phyloP scores from a whole-genome alignment of 2,888 invertebrate genomes.

The Erynnis tages region DNA sequence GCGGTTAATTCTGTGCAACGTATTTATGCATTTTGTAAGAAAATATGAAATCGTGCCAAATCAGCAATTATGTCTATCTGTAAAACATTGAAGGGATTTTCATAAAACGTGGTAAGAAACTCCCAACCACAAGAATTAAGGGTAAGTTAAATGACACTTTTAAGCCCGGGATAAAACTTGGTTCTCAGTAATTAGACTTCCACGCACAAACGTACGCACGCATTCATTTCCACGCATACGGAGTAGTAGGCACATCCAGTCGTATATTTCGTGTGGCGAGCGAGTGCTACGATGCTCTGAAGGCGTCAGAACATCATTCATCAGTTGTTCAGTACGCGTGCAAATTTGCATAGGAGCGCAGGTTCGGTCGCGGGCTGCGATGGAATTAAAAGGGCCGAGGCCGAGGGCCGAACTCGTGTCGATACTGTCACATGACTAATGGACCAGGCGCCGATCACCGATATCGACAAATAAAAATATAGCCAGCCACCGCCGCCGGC shows the following conservation, averaged over 20 bases:
- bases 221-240: too few relatives aligned
- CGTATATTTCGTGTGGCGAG: conserved; percentile 32
- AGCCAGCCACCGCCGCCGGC: conserved; percentile 52
- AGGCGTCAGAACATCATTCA: conserved; percentile 68
- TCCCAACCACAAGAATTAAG: too few relatives aligned
- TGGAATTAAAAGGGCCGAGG: conserved; percentile 68
- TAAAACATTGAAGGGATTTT: too few relatives aligned
- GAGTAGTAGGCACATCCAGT: not conserved
- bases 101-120: too few relatives aligned
- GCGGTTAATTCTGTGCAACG: too few relatives aligned
- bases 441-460: conserved; percentile 78
- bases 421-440: conserved; percentile 81
- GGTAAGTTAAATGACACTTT: too few relatives aligned
- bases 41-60: too few relatives aligned
- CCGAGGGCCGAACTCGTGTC: conserved; percentile 72
- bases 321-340: conserved; percentile 60
- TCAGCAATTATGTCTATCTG: too few relatives aligned
- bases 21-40: too few relatives aligned
- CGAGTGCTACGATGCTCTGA: conserved; percentile 27
- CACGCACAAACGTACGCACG: too few relatives aligned
- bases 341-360: conserved; percentile 66
- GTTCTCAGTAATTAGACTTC: too few relatives aligned
- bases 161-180: too few relatives aligned
- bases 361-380: conserved; percentile 60
- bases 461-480: conserved; percentile 77